Evolutionary conservation across 2,888 invertebrate genomes (phyloP).

Genomic region (Orthonevra nobilis): DNA sequence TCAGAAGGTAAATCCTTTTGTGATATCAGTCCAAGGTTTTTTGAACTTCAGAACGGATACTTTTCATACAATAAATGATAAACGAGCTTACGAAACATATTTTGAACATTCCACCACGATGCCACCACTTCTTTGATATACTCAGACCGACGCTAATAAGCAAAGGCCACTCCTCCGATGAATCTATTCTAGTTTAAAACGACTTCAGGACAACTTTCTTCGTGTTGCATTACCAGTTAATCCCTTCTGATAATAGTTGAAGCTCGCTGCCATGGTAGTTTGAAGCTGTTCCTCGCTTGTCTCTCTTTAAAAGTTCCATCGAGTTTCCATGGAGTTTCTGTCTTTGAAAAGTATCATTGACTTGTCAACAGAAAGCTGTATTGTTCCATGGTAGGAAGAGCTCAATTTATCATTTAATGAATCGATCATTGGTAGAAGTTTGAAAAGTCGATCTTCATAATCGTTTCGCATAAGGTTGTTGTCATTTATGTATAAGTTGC

Average conservation of each 20-base stretch:
- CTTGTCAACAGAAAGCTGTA: too few species aligned
- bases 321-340: too few species aligned
- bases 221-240: constrained; percentile 13
- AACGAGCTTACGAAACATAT: constrained; percentile 19
- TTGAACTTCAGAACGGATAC: constrained; percentile 10
- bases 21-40: constrained; percentile 5
- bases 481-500: too few species aligned
- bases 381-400: too few species aligned
- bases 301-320: too few species aligned
- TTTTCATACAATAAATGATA: constrained; percentile 17
- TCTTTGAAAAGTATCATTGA: too few species aligned
- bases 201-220: constrained; percentile 14
- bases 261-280: constrained; percentile 17
- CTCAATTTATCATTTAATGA: too few species aligned
- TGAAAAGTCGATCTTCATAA: too few species aligned
- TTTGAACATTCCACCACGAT: constrained; percentile 21
- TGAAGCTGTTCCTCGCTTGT: too few species aligned
- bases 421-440: too few species aligned
- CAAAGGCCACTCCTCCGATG: constrained; percentile 32
- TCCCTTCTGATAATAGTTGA: constrained; percentile 23
- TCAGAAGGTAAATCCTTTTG: constrained; percentile 18
- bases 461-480: too few species aligned
- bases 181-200: constrained; percentile 25
- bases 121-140: constrained; percentile 38
- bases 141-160: constrained; percentile 25